A percentile compares a stretch with the other conserved stretches of the same genome.
phyloP scores from a whole-genome alignment of 2,888 invertebrate genomes.

The Busseola fusca region DNA sequence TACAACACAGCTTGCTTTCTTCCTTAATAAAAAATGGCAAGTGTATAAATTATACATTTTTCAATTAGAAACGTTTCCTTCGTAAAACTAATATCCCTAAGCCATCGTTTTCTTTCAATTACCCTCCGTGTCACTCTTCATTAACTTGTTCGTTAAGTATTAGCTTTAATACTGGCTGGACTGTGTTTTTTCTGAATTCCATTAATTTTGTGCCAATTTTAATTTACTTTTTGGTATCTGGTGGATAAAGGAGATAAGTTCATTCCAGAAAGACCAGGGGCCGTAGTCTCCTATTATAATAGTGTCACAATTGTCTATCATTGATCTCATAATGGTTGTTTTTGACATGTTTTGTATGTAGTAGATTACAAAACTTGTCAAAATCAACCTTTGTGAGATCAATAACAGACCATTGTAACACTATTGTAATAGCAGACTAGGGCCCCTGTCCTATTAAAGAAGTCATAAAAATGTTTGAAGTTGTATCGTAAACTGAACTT shows the following conservation, averaged over 20 bases:
- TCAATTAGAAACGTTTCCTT: conserved; percentile 44
- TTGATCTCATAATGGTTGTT: too few species aligned
- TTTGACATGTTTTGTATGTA: too few species aligned
- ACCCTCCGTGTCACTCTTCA: conserved; percentile 59
- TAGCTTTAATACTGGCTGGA: conserved; percentile 33
- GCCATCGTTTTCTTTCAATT: conserved; percentile 57
- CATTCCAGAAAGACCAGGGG: too few species aligned
- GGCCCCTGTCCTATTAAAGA: too few species aligned
- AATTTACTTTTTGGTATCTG: conserved; percentile 7
- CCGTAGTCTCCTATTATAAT: too few species aligned
- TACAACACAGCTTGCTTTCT: neutral
- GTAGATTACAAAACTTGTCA: too few species aligned
- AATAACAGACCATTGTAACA: too few species aligned
- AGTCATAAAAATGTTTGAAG: too few species aligned
- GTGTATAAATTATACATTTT: conserved; percentile 31
- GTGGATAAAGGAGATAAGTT: neutral
- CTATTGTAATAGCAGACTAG: too few species aligned
- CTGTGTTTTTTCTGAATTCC: conserved; percentile 16
- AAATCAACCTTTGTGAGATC: too few species aligned
- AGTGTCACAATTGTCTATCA: too few species aligned
- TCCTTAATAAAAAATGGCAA: conserved; percentile 3
- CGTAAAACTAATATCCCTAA: conserved; percentile 35
- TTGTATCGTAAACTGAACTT: too few species aligned
- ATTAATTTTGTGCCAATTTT: conserved; percentile 33
- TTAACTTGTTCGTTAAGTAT: conserved; percentile 58